Evolutionary conservation across 2,797 vertebrate genomes (phyloP).

Genomic region (Pogonophryne albipinna): DNA sequence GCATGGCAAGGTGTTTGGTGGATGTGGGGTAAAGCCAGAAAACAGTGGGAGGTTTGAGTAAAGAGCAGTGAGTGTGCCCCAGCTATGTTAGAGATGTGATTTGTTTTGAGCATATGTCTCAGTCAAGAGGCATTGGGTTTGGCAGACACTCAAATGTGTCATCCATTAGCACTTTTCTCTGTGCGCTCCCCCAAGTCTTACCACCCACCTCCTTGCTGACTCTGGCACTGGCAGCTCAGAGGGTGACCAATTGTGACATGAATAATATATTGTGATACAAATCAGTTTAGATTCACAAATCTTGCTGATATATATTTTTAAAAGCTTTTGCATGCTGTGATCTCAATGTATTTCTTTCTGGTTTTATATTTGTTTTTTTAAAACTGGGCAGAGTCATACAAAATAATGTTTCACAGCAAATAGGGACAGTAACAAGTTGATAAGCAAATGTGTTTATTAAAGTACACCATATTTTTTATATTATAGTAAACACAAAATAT

Average conservation of each 20-base stretch:
- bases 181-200: slow-evolving; percentile 41
- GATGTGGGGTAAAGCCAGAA: slow-evolving; percentile 5
- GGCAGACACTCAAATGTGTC: slow-evolving; percentile 52
- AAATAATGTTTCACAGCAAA: background rate
- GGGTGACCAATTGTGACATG: slow-evolving; percentile 26
- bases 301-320: background rate
- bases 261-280: slow-evolving; percentile 32
- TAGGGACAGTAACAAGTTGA: background rate
- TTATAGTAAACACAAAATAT: background rate
- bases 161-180: slow-evolving; percentile 70
- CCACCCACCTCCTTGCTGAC: slow-evolving; percentile 30
- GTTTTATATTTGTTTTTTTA: background rate
- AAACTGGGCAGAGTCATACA: background rate
- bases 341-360: background rate
- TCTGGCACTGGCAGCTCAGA: slow-evolving; percentile 25
- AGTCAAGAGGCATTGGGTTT: slow-evolving; percentile 55
- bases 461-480: background rate
- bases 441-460: background rate
- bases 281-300: slow-evolving; percentile 16
- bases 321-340: background rate
- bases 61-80: slow-evolving; percentile 41
- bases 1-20: slow-evolving; percentile 28
- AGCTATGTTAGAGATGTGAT: slow-evolving; percentile 67
- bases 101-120: slow-evolving; percentile 73
- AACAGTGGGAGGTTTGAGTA: slow-evolving; percentile 41